phyloP scores from a whole-genome alignment of 2,113 vertebrate species.

The Scomber scombrus region DNA sequence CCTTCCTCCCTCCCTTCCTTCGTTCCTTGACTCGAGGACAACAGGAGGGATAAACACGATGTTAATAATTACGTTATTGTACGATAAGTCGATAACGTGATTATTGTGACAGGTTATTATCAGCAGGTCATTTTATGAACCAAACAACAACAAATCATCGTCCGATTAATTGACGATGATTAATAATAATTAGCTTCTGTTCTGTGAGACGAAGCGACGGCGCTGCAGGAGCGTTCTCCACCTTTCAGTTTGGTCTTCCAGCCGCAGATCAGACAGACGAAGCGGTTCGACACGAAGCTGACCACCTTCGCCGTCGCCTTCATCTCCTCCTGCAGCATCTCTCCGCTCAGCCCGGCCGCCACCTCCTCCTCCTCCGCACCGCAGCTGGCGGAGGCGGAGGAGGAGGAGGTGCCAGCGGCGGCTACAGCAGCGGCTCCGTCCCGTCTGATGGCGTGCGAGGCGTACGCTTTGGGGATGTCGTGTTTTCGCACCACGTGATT shows the following conservation, averaged over 20 bases:
- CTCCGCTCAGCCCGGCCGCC: constrained; percentile 34
- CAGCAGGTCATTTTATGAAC: no score
- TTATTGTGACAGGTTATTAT: no score
- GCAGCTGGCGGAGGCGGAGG: not conserved
- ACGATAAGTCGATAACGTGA: no score
- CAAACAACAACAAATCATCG: no score
- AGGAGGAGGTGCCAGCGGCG: not conserved
- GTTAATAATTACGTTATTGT: no score
- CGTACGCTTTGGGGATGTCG: constrained; percentile 62
- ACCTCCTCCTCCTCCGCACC: constrained; percentile 48
- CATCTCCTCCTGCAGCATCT: constrained; percentile 69
- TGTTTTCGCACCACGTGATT: constrained; percentile 69
- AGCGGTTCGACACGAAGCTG: constrained; percentile 55
- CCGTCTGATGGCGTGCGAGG: constrained; percentile 36
- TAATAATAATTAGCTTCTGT: no score
- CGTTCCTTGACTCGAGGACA: no score
- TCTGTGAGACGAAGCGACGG: no score
- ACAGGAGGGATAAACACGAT: no score
- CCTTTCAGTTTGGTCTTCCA: constrained; percentile 75
- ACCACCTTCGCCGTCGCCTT: constrained; percentile 60
- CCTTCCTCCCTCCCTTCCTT: no score
- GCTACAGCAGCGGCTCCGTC: not conserved
- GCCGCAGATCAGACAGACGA: constrained; percentile 71
- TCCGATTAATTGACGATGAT: no score
- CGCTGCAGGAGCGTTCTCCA: no score